phyloP scores from a whole-genome alignment of 2,888 invertebrate species.

The Hemistola chrysoprasaria region DNA sequence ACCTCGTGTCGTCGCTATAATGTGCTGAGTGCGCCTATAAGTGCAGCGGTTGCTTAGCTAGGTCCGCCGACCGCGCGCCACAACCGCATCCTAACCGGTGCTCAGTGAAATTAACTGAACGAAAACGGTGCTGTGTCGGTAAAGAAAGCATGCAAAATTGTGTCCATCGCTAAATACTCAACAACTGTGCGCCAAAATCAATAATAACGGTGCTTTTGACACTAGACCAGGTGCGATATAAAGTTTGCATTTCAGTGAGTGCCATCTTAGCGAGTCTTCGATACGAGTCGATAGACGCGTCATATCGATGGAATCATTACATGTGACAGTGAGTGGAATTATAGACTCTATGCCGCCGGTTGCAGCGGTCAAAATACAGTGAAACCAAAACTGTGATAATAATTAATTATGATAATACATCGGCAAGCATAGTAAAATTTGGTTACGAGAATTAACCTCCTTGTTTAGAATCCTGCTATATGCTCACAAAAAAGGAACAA shows the following conservation, averaged over 20 bases:
- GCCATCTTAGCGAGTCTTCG: slow-evolving; percentile 68
- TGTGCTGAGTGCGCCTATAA: slow-evolving; percentile 79
- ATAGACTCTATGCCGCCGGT: slow-evolving; percentile 53
- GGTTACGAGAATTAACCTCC: slow-evolving; percentile 78
- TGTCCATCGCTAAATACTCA: slow-evolving; percentile 82
- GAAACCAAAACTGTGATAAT: slow-evolving; percentile 58
- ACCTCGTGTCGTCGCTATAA: slow-evolving; percentile 77
- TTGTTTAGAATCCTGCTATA: slow-evolving; percentile 80
- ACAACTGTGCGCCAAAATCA: slow-evolving; percentile 82
- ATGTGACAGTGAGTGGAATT: slow-evolving; percentile 87
- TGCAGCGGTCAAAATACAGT: slow-evolving; percentile 54
- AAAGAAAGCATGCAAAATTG: slow-evolving; percentile 82
- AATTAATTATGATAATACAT: slow-evolving; percentile 60
- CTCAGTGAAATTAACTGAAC: slow-evolving; percentile 77
- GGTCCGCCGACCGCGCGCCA: slow-evolving; percentile 45
- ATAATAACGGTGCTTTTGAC: slow-evolving; percentile 81
- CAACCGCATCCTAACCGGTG: slow-evolving; percentile 74
- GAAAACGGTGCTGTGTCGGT: slow-evolving; percentile 79
- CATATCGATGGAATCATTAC: slow-evolving; percentile 83
- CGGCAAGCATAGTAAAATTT: slow-evolving; percentile 77
- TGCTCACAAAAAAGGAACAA: slow-evolving; percentile 76
- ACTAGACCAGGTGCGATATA: slow-evolving; percentile 78
- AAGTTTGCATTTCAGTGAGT: slow-evolving; percentile 83
- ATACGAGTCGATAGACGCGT: slow-evolving; percentile 55
- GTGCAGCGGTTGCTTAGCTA: slow-evolving; percentile 64